Percentiles rank a stretch among this genome's conserved stretches.
Evolutionary conservation across 2,888 invertebrate genomes (phyloP).

Genomic region (Torymus texanus): DNA sequence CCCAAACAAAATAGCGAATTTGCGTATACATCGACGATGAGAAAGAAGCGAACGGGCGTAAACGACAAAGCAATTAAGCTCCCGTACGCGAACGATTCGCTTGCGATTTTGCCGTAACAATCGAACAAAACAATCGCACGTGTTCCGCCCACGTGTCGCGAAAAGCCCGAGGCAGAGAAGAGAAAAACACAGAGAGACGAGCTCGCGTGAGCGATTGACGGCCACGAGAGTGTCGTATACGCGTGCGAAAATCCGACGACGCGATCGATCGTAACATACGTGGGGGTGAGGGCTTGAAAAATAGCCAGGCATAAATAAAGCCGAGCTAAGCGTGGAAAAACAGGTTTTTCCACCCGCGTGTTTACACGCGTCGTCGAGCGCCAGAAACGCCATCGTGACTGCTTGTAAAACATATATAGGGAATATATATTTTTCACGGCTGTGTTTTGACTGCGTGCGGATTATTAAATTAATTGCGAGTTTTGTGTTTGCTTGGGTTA

Average conservation of each 20-base stretch:
- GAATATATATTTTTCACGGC: too few species aligned
- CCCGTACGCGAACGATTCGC: slow-evolving; percentile 23
- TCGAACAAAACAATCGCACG: slow-evolving; percentile 65
- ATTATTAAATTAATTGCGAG: too few species aligned
- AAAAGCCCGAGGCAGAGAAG: not conserved
- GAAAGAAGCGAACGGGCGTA: not conserved
- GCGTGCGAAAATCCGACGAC: too few species aligned
- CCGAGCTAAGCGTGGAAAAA: not conserved
- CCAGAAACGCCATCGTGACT: too few species aligned
- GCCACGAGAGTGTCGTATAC: too few species aligned
- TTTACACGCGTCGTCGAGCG: not conserved
- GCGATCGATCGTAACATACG: too few species aligned
- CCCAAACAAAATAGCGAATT: too few species aligned
- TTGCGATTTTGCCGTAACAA: slow-evolving; percentile 62
- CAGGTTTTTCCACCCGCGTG: not conserved
- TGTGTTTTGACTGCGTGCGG: too few species aligned
- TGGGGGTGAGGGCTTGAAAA: not conserved
- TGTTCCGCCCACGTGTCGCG: slow-evolving; percentile 16
- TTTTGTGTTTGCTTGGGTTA: too few species aligned
- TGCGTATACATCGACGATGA: too few species aligned
- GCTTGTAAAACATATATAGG: too few species aligned
- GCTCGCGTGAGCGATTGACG: not conserved
- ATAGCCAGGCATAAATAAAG: not conserved
- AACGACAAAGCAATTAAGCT: slow-evolving; percentile 68
- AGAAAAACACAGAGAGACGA: not conserved